A percentile compares a stretch with the other conserved stretches of the same genome.
Conservation (phyloP, 2,888 invertebrate species). For the Drosophila hawaiiensis region DNA sequence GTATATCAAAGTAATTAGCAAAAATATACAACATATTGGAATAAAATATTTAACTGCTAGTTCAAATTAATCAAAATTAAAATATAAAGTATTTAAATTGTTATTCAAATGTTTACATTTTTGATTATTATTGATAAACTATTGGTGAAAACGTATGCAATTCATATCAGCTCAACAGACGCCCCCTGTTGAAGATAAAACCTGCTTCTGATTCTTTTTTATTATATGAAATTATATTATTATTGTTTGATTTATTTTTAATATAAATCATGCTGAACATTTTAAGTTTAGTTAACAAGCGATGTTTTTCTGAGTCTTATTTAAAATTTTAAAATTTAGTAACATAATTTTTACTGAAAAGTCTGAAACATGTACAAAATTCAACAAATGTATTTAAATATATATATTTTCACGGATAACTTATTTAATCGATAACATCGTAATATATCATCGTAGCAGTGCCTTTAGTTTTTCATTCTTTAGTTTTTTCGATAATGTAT, state of each 20-base stretch:
- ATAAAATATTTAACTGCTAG: background rate
- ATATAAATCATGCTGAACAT: too few species aligned
- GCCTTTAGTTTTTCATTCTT: background rate
- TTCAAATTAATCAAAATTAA: background rate
- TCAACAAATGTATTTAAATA: background rate
- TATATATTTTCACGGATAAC: background rate
- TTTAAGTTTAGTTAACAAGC: too few species aligned
- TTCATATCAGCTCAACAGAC: too few species aligned
- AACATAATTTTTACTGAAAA: background rate
- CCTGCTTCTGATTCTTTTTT: too few species aligned
- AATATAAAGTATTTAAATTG: background rate
- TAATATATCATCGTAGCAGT: background rate
- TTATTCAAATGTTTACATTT: background rate
- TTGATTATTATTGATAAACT: background rate
- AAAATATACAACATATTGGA: too few species aligned
- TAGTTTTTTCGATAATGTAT: background rate
- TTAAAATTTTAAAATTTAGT: background rate
- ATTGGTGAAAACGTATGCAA: too few species aligned
- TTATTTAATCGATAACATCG: too few species aligned
- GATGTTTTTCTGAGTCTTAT: too few species aligned
- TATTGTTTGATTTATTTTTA: too few species aligned
- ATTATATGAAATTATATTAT: too few species aligned
- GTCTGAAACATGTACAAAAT: background rate
- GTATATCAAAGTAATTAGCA: background rate
- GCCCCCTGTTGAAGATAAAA: too few species aligned